Percentiles rank a stretch among this genome's conserved stretches.
Conservation (phyloP, 2,113 vertebrate species). For the Hippocampus mohnikei region DNA sequence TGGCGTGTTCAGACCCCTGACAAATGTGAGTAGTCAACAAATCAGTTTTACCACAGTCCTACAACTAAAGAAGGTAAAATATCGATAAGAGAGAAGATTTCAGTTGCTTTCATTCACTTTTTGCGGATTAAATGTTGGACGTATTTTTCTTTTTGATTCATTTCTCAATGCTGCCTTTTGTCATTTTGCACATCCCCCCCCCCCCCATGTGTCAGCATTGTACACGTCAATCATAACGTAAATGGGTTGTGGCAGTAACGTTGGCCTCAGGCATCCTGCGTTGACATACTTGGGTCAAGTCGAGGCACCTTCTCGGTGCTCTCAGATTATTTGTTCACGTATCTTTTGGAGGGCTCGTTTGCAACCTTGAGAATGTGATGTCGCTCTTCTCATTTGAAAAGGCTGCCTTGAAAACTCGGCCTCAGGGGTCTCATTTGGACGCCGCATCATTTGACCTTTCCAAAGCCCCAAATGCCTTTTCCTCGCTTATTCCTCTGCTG, state of each 20-base stretch:
- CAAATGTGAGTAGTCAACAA: too few species aligned
- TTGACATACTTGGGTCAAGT: slow-evolving; percentile 6
- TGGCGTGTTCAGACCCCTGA: too few species aligned
- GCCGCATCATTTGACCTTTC: slow-evolving; percentile 64
- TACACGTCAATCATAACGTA: neutral
- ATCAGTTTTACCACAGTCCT: too few species aligned
- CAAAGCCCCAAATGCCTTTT: slow-evolving; percentile 48
- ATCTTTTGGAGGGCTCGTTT: slow-evolving; percentile 2
- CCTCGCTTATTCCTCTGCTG: slow-evolving; percentile 39
- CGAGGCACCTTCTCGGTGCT: neutral
- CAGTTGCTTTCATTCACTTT: too few species aligned
- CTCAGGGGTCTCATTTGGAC: slow-evolving; percentile 56
- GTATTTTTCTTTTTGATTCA: neutral
- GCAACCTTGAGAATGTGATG: slow-evolving; percentile 58
- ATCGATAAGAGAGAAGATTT: too few species aligned
- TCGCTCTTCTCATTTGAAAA: slow-evolving; percentile 61
- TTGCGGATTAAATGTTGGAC: neutral
- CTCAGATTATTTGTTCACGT: neutral
- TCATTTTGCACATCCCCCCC: too few species aligned
- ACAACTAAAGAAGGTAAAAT: too few species aligned
- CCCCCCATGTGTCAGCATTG: neutral
- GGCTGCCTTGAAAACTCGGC: slow-evolving; percentile 55
- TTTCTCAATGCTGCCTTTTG: too few species aligned
- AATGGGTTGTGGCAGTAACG: neutral
- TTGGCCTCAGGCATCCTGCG: neutral